Evolutionary conservation across 2,797 vertebrate genomes (phyloP), one percentile per base, ranked within the genome.

Genomic region (Pangasius krempfi): DNA sequence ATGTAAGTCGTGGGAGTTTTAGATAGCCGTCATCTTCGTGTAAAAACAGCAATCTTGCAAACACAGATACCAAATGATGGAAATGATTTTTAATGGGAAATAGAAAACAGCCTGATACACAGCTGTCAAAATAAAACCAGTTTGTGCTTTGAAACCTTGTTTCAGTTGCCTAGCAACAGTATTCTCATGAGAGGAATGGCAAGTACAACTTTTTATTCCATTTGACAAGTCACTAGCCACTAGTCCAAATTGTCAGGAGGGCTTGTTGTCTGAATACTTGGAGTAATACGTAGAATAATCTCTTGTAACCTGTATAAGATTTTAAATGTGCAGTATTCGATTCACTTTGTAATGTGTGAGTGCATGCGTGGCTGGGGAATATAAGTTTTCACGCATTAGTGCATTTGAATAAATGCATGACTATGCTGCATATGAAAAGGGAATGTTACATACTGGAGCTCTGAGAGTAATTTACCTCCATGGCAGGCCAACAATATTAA

Each of bases 401-500:
- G 66, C 56, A 6, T 44, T 18, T 44, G 84, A 52, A 89, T 82
- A 89, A 89, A 83, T 5, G 84, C 9, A 47, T 27, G 78, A 82
- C 40, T 86, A 73, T 83, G 52, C 78, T 22, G 83, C 54, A 37
- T 78, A 37, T 25, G n/a, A 37, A 85, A 89, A 85, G 68, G 30
- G 33, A 50, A 79, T n/a, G 47, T 44, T 89, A 30, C 70, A 18
- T 80, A 54, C 86, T 47, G 73, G n/a, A 60, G 86, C 80, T 62
- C 84, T 75, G 86, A 86, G 56, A 88, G 88, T 56, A 64, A 81
- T 91, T 88, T 90, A 20, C 62, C 50, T 82, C 58, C 27, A 30
- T 83, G 85, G 89, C 88, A 87, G 66, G 79, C 64, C 5, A 78
- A 70, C 52, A 81, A 89, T 86, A 89, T 88, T 86, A 89, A 88